Evolutionary conservation across 2,888 invertebrate species (phyloP).

Genomic region (Scotopteryx bipunctaria): DNA sequence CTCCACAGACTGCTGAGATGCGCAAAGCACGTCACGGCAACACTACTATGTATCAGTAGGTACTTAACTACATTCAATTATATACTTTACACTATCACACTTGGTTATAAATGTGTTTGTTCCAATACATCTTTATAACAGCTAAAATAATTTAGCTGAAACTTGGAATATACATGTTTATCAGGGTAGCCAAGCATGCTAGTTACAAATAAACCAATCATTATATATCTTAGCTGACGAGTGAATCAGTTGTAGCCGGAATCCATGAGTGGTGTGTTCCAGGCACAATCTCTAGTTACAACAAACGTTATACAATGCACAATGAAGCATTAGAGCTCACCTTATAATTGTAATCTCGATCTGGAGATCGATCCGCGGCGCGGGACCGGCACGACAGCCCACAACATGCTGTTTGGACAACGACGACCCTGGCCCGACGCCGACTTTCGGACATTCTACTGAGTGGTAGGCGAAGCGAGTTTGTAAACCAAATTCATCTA

Average conservation of each 20-base stretch:
- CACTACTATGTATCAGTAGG: too few species aligned
- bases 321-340: constrained; percentile 49
- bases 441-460: constrained; percentile 29
- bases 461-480: neutral
- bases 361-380: constrained; percentile 17
- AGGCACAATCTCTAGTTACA: constrained; percentile 14
- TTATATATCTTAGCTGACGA: neutral
- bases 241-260: neutral
- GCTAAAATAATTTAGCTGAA: too few species aligned
- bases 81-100: too few species aligned
- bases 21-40: too few species aligned
- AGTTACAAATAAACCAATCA: neutral
- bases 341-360: constrained; percentile 48
- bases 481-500: too few species aligned
- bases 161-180: too few species aligned
- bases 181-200: too few species aligned
- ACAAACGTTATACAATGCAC: constrained; percentile 38
- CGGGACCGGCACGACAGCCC: constrained; percentile 20
- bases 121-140: too few species aligned
- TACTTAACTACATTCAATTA: too few species aligned
- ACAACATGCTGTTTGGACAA: constrained; percentile 43
- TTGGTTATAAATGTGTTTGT: too few species aligned
- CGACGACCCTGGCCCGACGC: constrained; percentile 50
- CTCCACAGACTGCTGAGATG: neutral
- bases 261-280: neutral